Evolutionary conservation across 2,888 invertebrate species (phyloP), one percentile per base, ranked within the genome.

Genomic region (Drosophila austrosaltans): DNA sequence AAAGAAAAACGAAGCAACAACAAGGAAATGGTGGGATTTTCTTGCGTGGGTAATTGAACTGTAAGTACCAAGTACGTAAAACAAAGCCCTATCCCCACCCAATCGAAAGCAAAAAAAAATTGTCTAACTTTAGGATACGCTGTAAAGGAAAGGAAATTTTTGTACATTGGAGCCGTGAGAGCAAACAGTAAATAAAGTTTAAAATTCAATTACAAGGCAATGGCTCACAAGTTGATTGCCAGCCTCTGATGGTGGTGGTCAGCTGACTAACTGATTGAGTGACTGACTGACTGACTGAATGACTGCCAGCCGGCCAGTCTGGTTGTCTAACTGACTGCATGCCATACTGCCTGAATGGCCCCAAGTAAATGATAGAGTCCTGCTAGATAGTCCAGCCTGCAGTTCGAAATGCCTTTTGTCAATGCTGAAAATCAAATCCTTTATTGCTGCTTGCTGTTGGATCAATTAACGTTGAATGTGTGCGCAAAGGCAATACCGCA

Each of bases 401-500:
- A 32, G 67, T 40, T 75, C 72, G 63, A 68, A 77, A 74, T 85
- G 86, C 72, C 87, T 87, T 84, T 82, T 87, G 86, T 84, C 57
- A 86, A 80, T 74, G 74, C 72, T 76, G 86, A 86, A 85, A 85
- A 86, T 88, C 85, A 85, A 85, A 88, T 85, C 87, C 85, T 88
- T 85, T 85, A 88, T 85, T 88, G 89, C 86, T 77, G 82, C 83
- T 79, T 81, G 87, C 88, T 78, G 87, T 81, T 86, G 78, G 88
- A 85, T 85, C 85, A 85, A 85, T 85, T 85, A 85, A 88, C 88
- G 79, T 86, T 88, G 87, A 81, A 88, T 83, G 81, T 84, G 85
- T 82, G 78, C 85, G 85, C 78, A 84, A 74, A 82, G 85, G 87
- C 85, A 83, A 79, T 75, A 87, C 83, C 83, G 78, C 83, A 84